These are phyloP conservation scores for Ochotona curzoniae DNA, from an alignment of 2,113 vertebrate species.

Conservation along the genomic window DNA sequence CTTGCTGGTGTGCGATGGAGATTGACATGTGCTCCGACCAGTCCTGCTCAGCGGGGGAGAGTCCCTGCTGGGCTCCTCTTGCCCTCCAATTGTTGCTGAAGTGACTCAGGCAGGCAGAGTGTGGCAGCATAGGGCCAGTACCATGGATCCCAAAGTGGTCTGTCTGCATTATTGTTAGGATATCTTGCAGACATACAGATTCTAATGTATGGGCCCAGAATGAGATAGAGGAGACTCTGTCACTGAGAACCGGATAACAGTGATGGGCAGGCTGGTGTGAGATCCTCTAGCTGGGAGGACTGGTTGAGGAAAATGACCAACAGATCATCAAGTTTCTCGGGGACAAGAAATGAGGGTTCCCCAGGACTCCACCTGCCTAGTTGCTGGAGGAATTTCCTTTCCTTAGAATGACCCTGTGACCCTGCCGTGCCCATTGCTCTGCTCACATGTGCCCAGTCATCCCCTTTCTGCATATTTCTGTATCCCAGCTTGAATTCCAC, in stretches of 20 bases:
- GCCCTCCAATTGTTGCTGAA: neutral
- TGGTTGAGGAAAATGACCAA: neutral
- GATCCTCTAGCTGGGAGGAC: neutral
- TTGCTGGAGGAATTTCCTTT: neutral
- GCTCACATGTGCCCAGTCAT: neutral
- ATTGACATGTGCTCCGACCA: neutral
- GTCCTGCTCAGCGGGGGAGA: neutral
- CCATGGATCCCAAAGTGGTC: neutral
- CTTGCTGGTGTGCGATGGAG: neutral
- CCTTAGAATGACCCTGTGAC: neutral
- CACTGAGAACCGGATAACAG: neutral
- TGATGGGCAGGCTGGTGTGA: neutral
- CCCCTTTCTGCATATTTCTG: neutral
- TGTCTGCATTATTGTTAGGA: neutral
- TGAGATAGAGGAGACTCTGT: neutral
- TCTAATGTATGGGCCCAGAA: neutral
- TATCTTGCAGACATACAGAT: neutral
- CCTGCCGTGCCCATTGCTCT: neutral
- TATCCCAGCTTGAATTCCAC: neutral
- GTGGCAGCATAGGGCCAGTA: neutral
- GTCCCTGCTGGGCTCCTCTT: neutral
- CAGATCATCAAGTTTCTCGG: neutral
- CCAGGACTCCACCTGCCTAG: neutral
- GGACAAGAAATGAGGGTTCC: neutral
- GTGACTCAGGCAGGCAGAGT: neutral